Conservation (phyloP, 2,797 vertebrate species). For the Melanotaenia trifasciata region DNA sequence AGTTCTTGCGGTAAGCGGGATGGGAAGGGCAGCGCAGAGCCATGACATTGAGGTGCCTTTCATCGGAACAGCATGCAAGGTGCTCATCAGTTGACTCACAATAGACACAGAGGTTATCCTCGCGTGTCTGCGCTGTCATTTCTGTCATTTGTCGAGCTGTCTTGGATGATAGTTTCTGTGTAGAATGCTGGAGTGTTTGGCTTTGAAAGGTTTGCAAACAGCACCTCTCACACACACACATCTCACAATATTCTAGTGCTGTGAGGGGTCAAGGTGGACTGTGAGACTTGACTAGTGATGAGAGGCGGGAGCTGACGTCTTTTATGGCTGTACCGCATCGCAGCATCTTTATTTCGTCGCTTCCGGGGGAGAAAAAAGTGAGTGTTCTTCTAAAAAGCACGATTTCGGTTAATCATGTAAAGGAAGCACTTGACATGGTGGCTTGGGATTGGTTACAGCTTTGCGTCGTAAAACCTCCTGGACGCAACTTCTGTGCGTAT, state of each 20-base stretch:
- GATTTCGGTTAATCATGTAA: slow-evolving; percentile 30
- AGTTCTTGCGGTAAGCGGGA: slow-evolving; percentile 30
- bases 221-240: slow-evolving; percentile 3
- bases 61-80: slow-evolving; percentile 21
- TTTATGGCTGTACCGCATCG: slow-evolving; percentile 47
- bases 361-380: slow-evolving; percentile 18
- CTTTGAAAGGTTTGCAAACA: slow-evolving; percentile 5
- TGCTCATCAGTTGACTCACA: slow-evolving; percentile 19
- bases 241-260: not conserved
- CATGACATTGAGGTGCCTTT: slow-evolving; percentile 75
- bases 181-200: slow-evolving; percentile 45
- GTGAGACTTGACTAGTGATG: slow-evolving; percentile 14
- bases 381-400: slow-evolving; percentile 25
- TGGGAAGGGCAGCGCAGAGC: slow-evolving; percentile 52
- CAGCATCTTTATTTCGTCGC: slow-evolving; percentile 26
- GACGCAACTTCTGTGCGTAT: slow-evolving; percentile 5
- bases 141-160: slow-evolving; percentile 30
- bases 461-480: slow-evolving; percentile 30
- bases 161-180: slow-evolving; percentile 2
- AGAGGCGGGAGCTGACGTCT: slow-evolving; percentile 17
- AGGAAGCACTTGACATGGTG: slow-evolving; percentile 25
- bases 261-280: slow-evolving; percentile 18
- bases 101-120: slow-evolving; percentile 26
- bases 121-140: slow-evolving; percentile 24
- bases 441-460: slow-evolving; percentile 51